Base-by-base conservation (phyloP, 2,797 vertebrate species). In the Xenentodon cancila region DNA sequence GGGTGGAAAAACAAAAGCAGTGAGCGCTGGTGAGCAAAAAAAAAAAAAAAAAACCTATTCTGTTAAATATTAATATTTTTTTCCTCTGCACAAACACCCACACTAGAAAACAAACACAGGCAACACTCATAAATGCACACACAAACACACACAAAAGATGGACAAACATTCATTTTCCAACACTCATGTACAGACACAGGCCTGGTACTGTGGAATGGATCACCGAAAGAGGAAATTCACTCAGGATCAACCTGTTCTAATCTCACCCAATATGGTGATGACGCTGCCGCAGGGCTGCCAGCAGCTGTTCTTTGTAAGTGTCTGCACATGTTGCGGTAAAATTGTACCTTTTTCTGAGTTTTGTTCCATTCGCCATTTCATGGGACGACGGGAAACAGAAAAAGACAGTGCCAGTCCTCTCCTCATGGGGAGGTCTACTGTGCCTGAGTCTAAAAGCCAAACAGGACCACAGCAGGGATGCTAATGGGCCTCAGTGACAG, bases 41-140 rank as follows among this genome's bases (percentile, higher is more conserved):
- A 48, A 64, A 59, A 75, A 70, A 19, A 19, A 53, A 19, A 46
- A 42, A 68, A 52, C 55, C 53, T 74, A 58, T 73, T 65, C 71
- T 73, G 68, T 71, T 80, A 55, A 55, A 57, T 89, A 87, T 88
- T 86, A 78, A 89, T 86, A 79, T 84, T 81, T 82, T 81, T 83
- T 82, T 49, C 50, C 51, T 79, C 67, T 78, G 32, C 71, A 64
- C 73, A 68, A 68, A 86, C 86, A 77, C 87, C 85, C 77, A 88
- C 81, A 75, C 81, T 52, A 49, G 50, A 59, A 59, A 77, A 72
- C 53, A 66, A 51, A 66, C 22, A 54, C 66, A 73, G 61, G 71
- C 73, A 80, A 77, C 27, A 73, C 46, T 13, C 20, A 52, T 43
- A 32, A 17, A 17, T 69, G 58, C 47, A 47, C 42, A 66, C 45